Evolutionary conservation across 2,888 invertebrate genomes (phyloP), one percentile per base, ranked within the genome.

Genomic region (Mimumesa dahlbomi): DNA sequence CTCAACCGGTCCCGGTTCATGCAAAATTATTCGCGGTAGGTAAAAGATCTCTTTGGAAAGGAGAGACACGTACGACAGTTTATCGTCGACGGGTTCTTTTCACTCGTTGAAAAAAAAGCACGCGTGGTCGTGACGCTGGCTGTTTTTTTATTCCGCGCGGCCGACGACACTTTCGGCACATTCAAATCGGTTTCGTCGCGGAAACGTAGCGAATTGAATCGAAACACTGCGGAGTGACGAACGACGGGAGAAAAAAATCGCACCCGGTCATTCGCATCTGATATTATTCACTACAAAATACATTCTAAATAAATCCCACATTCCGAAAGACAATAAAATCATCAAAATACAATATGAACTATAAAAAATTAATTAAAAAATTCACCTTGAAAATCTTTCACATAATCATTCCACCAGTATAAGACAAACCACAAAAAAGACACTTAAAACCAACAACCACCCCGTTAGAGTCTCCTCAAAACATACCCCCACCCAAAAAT

Each of bases 181-280:
- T 45, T 45, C 11, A 22, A 45, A 45, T 45, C 43, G 21, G 43
- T 9, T 22, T 45, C 22, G 13, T 34, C 40, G 14, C 9, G 31
- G 19, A n/a, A 25, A 14, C 59, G 31, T 14, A 59, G 21, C 18
- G 36, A 59, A 43, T 42, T 19, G 42, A 11, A 59, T 16, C 31
- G 14, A 2, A 11, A 9, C 38, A 6, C 18, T 13, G 11, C 4
- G 6, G 48, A 11, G n/a, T 14, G 36, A 9, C 4, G 16, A 34
- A n/a, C 9, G 3, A 34, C 9, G n/a, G 25, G 25, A 7, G 7
- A 18, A 42, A 43, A 61, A 61, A 38, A 19, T 49, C 7, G 21
- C 29, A 40, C 40, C 22, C 21, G 40, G 19, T 16, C 40, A 6
- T 40, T 40, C 25, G 40, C 7, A 38, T 14, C n/a, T n/a, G n/a